Evolutionary conservation across 2,888 invertebrate genomes (phyloP), one percentile per base, ranked within the genome.

Genomic region (Pristionchus entomophagus): DNA sequence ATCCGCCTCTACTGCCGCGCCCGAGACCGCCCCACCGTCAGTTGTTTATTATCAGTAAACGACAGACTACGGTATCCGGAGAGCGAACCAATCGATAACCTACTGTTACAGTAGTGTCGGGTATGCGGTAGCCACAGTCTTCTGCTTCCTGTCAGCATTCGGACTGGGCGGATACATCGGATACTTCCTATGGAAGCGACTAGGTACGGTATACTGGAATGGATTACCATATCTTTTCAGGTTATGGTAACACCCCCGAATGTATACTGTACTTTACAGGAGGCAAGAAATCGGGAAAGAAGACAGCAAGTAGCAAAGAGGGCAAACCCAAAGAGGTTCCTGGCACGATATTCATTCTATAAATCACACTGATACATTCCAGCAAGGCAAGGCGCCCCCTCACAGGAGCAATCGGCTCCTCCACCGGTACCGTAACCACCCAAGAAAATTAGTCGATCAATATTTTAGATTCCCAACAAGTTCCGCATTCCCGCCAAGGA

Each of bases 401-500:
- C 73, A 5, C 73, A 73, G 41, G 73, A 73, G 12, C 73, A 73
- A n/a, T 38, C 73, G n/a, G 73, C n/a, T 73, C 73, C 73, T 41
- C 41, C 73, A 26, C 73, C 73, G 73, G 73, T 73, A 73, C 26
- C 45, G 22, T 26, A 8, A 45, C 41, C 41, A 22, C 41, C 73
- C n/a, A n/a, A n/a, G n/a, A n/a, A n/a, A n/a, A n/a, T n/a, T 10
- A 26, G 41, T 73, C 45, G 41, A 26, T 73, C 38, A 32, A 14
- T 26, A 45, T 5, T 73, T 73, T 1, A 73, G 73, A 73, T 73
- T 26, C 73, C 73, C 73, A 73, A 73, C 73, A 73, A 73, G 45
- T 73, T 73, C 26, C 73, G 73, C n/a, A 73, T 73, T 19, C 73
- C 73, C n/a, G 73, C 73, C 41, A 73, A 38, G 73, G 73, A 73